Base-by-base conservation (phyloP, 2,797 vertebrate genomes). In the Coccyzus lansbergi region DNA sequence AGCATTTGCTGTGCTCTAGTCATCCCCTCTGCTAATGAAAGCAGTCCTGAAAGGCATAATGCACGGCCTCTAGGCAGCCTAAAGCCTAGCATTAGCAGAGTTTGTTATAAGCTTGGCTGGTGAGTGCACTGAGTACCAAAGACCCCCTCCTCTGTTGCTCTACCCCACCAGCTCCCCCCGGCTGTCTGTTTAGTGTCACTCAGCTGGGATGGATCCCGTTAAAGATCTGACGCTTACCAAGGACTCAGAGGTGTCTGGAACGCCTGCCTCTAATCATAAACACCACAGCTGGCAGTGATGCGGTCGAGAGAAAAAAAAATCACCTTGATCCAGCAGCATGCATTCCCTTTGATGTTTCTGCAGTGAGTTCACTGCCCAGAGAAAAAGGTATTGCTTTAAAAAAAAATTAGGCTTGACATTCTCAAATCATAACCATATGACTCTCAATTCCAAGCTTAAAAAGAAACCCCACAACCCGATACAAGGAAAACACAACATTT, bases 381-480 rank as follows among this genome's bases (percentile, higher is more conserved):
- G 98, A 99, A 97, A 98, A 98, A 98, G 98, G 97, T 98, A 96
- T 84, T 88, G 86, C 90, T 92, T 95, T 55, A 83, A 93, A 95
- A 96, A 97, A 98, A 98, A 98, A 98, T 98, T 95, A 97, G 98
- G 97, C 98, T 98, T 99, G 98, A 99, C 98, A 98, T 99, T 98
- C 98, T 98, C 96, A 99, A 99, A 99, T 99, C 98, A 99, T 98
- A 99, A 99, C 99, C 99, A 99, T 98, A 99, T 99, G 99, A 98
- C 98, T 97, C 96, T 97, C 98, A 98, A 98, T 98, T 99, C 98
- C 98, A 98, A 96, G 98, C 97, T 96, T 92, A 51, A 84, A 93
- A 80, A 96, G 10, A 53, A 53, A 14, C 49, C 24, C 17, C 67
- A 92, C 83, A 86, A 42, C 49, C 33, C 72, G 88, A 86, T 97